Percentiles rank a stretch among this genome's conserved stretches.
These are phyloP conservation scores for Melanotus villosus DNA, from an alignment of 2,888 invertebrate species.

Conservation along the genomic window DNA sequence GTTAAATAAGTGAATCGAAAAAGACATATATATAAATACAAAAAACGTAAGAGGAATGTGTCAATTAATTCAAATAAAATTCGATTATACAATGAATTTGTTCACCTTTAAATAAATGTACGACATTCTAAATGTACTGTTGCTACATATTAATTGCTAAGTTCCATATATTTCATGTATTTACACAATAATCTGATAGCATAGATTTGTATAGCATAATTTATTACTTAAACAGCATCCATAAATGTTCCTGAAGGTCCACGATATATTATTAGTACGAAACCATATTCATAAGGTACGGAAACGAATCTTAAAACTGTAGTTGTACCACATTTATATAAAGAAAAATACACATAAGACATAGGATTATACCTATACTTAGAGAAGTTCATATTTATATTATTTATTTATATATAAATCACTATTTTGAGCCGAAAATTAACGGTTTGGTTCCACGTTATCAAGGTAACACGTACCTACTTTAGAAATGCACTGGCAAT, in stretches of 20 bases:
- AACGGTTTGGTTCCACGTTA: constrained; percentile 62
- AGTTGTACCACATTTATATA: constrained; percentile 41
- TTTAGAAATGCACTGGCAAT: constrained; percentile 38
- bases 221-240: constrained; percentile 40
- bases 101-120: constrained; percentile 21
- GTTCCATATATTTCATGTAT: constrained; percentile 52
- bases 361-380: constrained; percentile 48
- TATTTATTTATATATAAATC: constrained; percentile 52
- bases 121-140: constrained; percentile 41
- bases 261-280: constrained; percentile 41
- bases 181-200: constrained; percentile 49
- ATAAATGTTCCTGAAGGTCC: constrained; percentile 49
- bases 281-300: constrained; percentile 11
- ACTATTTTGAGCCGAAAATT: constrained; percentile 64
- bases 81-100: background rate
- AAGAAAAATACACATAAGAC: constrained; percentile 38
- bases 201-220: constrained; percentile 43
- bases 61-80: constrained; percentile 4
- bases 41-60: constrained; percentile 38
- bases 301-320: constrained; percentile 26
- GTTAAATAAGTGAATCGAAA: constrained; percentile 9
- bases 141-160: constrained; percentile 41
- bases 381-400: constrained; percentile 51
- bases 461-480: constrained; percentile 55
- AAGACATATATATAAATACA: constrained; percentile 15